These are phyloP conservation scores for Stenoptilia bipunctidactyla DNA, from an alignment of 2,888 invertebrate genomes.

Conservation along the genomic window DNA sequence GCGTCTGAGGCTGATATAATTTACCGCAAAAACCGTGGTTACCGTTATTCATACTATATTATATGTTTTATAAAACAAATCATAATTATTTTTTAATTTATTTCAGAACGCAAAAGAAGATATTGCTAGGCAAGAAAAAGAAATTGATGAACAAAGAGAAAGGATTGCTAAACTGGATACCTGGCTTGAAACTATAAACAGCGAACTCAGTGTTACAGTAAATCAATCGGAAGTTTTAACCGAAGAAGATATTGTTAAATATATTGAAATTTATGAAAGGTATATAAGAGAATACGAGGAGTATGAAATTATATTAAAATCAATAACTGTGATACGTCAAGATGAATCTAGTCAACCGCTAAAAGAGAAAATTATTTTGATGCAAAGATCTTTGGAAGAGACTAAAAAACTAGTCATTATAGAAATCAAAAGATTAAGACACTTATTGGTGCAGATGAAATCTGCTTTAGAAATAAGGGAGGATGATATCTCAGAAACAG, in stretches of 20 bases:
- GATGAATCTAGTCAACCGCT: conserved; percentile 66
- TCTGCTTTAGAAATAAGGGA: conserved; percentile 46
- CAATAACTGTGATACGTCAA: conserved; percentile 51
- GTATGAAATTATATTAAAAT: conserved; percentile 51
- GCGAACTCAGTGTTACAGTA: conserved; percentile 55
- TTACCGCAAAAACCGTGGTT: too few relatives aligned
- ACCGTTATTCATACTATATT: too few relatives aligned
- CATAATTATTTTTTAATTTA: background rate
- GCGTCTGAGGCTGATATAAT: too few relatives aligned
- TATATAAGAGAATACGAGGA: conserved; percentile 60
- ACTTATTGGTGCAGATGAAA: conserved; percentile 50
- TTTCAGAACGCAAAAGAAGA: conserved; percentile 61
- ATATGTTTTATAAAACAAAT: too few relatives aligned
- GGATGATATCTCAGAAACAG: conserved; percentile 65
- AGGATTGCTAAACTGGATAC: conserved; percentile 55
- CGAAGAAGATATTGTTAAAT: conserved; percentile 51
- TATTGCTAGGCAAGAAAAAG: conserved; percentile 40
- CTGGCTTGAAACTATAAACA: conserved; percentile 63
- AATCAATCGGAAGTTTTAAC: conserved; percentile 39
- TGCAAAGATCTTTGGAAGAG: conserved; percentile 71
- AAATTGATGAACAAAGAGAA: conserved; percentile 48
- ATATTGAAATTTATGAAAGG: conserved; percentile 59
- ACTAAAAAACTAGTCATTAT: conserved; percentile 73
- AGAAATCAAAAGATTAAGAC: conserved; percentile 68
- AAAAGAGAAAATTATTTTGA: conserved; percentile 66